These are phyloP conservation scores for Cichladusa arquata DNA, from an alignment of 2,113 vertebrate species.

Conservation along the genomic window DNA sequence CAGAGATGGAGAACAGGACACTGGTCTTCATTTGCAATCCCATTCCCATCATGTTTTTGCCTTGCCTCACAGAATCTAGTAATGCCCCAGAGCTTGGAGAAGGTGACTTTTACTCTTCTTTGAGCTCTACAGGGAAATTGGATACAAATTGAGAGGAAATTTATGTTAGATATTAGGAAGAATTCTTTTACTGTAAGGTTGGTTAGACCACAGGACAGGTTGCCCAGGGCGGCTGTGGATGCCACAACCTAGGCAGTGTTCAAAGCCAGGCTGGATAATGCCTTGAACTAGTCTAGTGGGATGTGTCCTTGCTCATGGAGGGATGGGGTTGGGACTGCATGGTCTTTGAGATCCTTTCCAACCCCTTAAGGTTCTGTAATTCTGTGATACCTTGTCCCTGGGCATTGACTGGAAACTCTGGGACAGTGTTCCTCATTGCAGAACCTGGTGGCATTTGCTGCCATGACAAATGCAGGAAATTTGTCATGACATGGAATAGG, in stretches of 20 bases:
- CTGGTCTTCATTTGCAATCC: neutral
- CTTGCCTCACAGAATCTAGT: neutral
- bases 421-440: neutral
- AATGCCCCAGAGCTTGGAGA: neutral
- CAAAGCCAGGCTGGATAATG: neutral
- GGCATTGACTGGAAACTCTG: rapidly evolving
- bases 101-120: neutral
- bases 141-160: neutral
- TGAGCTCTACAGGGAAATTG: neutral
- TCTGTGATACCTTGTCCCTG: neutral
- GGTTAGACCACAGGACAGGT: no score
- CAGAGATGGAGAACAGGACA: neutral
- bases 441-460: neutral
- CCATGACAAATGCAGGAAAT: neutral
- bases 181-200: neutral
- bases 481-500: neutral
- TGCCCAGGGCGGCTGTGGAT: neutral
- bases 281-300: neutral
- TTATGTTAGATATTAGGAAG: neutral
- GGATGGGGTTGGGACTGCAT: neutral
- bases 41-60: neutral
- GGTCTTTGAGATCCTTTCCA: neutral
- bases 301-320: neutral
- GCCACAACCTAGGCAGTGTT: neutral
- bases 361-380: neutral